Evolutionary conservation across 64 coral and sea anemone species (phyloP).

Genomic region (Montipora efflorescens): DNA sequence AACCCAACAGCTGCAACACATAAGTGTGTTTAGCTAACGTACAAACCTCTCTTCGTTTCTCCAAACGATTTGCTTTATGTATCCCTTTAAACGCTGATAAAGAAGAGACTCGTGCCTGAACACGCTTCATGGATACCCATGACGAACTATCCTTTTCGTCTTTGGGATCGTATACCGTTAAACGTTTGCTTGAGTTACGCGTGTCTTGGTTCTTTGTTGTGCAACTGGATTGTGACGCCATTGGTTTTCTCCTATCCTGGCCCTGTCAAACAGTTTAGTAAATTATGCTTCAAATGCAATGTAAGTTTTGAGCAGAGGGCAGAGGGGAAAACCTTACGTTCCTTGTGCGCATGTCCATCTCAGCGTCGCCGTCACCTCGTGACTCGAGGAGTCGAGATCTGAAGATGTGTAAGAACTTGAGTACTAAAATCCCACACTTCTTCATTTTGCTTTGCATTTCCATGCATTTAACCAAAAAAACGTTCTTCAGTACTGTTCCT

Average conservation of each 20-base stretch:
- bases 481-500: too few species aligned
- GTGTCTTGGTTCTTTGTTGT: not conserved
- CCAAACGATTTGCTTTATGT: conserved; percentile 20
- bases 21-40: not conserved
- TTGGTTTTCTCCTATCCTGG: conserved; percentile 21
- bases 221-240: conserved; percentile 4
- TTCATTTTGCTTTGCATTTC: too few species aligned
- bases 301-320: not conserved
- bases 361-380: too few species aligned
- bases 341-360: too few species aligned
- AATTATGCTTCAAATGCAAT: not conserved
- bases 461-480: too few species aligned
- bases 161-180: not conserved
- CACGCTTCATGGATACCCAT: not conserved
- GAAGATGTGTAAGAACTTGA: too few species aligned
- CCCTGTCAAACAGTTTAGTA: not conserved
- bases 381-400: too few species aligned
- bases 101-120: conserved; percentile 25
- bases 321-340: too few species aligned
- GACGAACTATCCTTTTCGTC: not conserved
- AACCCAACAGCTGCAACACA: not conserved
- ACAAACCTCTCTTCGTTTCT: conserved; percentile 42
- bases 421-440: too few species aligned
- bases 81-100: conserved; percentile 5
- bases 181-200: not conserved